Base-by-base conservation (phyloP, 2,113 vertebrate species). In the Nycticorax nycticorax region DNA sequence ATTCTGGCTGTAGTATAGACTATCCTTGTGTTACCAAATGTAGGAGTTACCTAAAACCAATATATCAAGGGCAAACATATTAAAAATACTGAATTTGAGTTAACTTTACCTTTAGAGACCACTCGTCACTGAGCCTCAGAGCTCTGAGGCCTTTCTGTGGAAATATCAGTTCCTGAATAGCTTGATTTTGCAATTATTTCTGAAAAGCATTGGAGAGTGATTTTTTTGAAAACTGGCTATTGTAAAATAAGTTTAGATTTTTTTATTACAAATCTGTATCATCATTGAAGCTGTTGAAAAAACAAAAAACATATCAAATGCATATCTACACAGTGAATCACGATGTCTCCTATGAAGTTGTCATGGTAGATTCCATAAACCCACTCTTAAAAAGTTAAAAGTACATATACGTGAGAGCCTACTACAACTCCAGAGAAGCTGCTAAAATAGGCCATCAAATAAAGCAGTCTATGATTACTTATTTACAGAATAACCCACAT, bases 291-390 rank as follows among this genome's bases (percentile, higher is more conserved):
- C 97, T 86, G 71, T 78, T 93, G 72, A 43, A 76, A 96, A 97
- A 97, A 52, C 76, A 79, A 94, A 97, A 98, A 97, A 95, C 85
- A 89, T 96, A 94, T 95, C 90, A 97, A 97, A 97, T 97, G 97
- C 91, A 56, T 97, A 98, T 98, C 97, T 98, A 98, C 96, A 98
- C 37, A 95, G 95, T 93, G 96, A 96, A 97, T 96, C 94, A 96
- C 39, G 55, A 95, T 52, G 95, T 96, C 76, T 96, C 95, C 95
- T 91, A 91, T 64, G 76, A 93, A 91, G 77, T 92, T 89, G 95
- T 63, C 74, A 95, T 53, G 83, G 97, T 53, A 96, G 89, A 94
- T 96, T 97, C 94, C 97, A 96, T 94, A 95, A 97, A 97, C 92
- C 86, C 88, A 96, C 84, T 95, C 91, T 96, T 96, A 92, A 97